Base-by-base conservation (phyloP, 2,113 vertebrate species). In the Corvus moneduloides region DNA sequence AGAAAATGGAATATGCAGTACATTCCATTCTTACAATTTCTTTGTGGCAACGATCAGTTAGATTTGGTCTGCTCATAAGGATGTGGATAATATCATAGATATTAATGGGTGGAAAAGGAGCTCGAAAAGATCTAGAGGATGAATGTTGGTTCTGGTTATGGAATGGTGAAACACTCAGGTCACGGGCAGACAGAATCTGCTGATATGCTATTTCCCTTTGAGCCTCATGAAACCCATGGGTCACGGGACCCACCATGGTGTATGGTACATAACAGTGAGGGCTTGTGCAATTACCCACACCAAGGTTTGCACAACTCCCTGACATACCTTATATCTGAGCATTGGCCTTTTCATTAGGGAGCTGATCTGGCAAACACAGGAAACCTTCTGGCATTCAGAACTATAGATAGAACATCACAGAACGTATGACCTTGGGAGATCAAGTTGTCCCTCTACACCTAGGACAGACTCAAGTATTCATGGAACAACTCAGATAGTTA, bases 1-100 rank as follows among this genome's bases (percentile, higher is more conserved):
- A 98, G 84, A 98, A 97, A 97, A 85, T 97, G 96, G 94, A 97
- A 96, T 78, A 95, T 93, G 84, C 96, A 95, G 37, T n/a, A 85
- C 85, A 77, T 90, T 96, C 91, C 83, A 56, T 82, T 87, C 90
- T 89, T 92, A 85, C 6, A 66, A 62, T 54, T 78, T 69, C 20
- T 90, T 62, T 28, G 62, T n/a, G 23, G 7, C 26, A 73, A 39
- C 1, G 5, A 86, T 41, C 13, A 83, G 22, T 74, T 54, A 66
- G 39, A 61, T 63, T 68, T 55, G 15, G 6, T 52, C 33, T 80
- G 49, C 18, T 73, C 46, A 71, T 54, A 82, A 94, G 78, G 46
- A 80, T 35, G 68, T 76, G 43, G 49, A 33, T 41, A 76, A 78
- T 88, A 78, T 26, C 13, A 81, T 24, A 84, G 26, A 32, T 75